Evolutionary conservation across 2,113 vertebrate genomes (phyloP).

Genomic region (Corythoichthys haematopterus): DNA sequence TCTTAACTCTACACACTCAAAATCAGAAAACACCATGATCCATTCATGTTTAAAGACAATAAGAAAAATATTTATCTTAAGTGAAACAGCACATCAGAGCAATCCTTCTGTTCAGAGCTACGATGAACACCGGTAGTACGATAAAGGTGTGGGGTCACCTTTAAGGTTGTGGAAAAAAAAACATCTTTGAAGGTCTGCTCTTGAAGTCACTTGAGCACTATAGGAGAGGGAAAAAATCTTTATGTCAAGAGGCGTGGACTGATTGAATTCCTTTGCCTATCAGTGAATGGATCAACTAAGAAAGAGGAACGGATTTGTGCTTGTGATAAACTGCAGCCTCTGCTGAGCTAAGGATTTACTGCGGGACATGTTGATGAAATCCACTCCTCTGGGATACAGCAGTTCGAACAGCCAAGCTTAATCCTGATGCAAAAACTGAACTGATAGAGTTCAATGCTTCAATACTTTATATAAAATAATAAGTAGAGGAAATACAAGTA

Average conservation of each 20-base stretch:
- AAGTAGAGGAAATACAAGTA: too few species aligned
- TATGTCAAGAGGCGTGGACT: slow-evolving; percentile 68
- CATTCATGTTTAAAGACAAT: slow-evolving; percentile 37
- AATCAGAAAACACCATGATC: slow-evolving; percentile 23
- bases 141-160: slow-evolving; percentile 69
- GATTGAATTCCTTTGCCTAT: slow-evolving; percentile 76
- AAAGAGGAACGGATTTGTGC: slow-evolving; percentile 68
- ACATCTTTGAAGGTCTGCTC: slow-evolving; percentile 59
- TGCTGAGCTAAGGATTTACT: slow-evolving; percentile 68
- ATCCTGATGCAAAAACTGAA: slow-evolving; percentile 31
- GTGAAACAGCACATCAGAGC: slow-evolving; percentile 52
- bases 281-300: slow-evolving; percentile 72
- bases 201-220: slow-evolving; percentile 63
- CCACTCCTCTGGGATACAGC: slow-evolving; percentile 47
- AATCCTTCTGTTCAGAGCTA: slow-evolving; percentile 53
- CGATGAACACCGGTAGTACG: slow-evolving; percentile 58
- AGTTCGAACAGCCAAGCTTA: slow-evolving; percentile 45
- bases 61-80: slow-evolving; percentile 46
- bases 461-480: too few species aligned
- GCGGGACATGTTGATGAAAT: slow-evolving; percentile 63
- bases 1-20: slow-evolving; percentile 17
- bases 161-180: slow-evolving; percentile 71
- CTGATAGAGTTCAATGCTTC: too few species aligned
- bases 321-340: slow-evolving; percentile 69
- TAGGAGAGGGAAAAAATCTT: slow-evolving; percentile 54